A percentile compares a stretch with the other conserved stretches of the same genome.
Conservation (phyloP, 2,888 invertebrate genomes). For the Liodrosophila aerea region DNA sequence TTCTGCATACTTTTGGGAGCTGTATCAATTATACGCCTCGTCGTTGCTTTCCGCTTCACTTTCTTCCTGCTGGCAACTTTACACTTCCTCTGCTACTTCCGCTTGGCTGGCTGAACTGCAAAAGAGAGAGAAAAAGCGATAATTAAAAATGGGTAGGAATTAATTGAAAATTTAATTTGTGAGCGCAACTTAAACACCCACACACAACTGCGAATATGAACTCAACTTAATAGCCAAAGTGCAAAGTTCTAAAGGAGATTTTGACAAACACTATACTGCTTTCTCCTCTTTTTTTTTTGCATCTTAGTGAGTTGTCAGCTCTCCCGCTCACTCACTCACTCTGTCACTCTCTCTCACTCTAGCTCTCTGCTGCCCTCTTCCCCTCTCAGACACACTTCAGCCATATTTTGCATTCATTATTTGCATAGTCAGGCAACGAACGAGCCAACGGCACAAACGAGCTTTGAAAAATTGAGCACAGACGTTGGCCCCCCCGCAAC, state of each 20-base stretch:
- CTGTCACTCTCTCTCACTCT: no score
- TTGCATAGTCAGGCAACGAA: conserved; percentile 57
- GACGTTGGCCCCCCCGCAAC: conserved; percentile 16
- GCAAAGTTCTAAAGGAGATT: conserved; percentile 40
- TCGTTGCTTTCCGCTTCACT: conserved; percentile 14
- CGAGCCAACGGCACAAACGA: conserved; percentile 62
- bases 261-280: conserved; percentile 13
- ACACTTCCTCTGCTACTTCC: conserved; percentile 36
- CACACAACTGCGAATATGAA: neutral
- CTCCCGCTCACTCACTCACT: neutral
- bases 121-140: conserved; percentile 6
- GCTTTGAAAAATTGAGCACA: conserved; percentile 72
- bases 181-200: conserved; percentile 36
- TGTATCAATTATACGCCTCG: conserved; percentile 30
- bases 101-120: conserved; percentile 38
- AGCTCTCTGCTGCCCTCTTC: neutral
- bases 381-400: conserved; percentile 60
- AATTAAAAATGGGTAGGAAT: conserved; percentile 24
- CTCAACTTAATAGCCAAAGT: conserved; percentile 31
- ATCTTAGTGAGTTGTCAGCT: no score
- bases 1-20: conserved; percentile 16
- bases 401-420: conserved; percentile 75
- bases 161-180: conserved; percentile 60
- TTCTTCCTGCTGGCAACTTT: conserved; percentile 26
- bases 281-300: neutral